Percentiles rank a stretch among this genome's conserved stretches.
Evolutionary conservation across 2,797 vertebrate genomes (phyloP).

Genomic region (Podarcis lilfordi): DNA sequence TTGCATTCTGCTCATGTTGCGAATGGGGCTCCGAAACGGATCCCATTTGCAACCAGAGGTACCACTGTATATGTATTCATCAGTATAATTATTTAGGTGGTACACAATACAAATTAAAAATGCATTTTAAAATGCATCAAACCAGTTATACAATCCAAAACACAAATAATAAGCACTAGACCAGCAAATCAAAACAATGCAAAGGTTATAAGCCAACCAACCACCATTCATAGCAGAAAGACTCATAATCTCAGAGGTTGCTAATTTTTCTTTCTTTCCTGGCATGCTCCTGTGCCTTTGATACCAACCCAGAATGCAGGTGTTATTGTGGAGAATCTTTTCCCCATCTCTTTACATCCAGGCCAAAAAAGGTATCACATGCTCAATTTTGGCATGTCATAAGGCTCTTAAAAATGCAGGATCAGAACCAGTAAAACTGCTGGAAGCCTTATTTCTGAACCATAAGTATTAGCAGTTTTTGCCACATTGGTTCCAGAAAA

Average conservation of each 20-base stretch:
- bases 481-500: background rate
- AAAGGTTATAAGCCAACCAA: no score
- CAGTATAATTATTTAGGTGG: no score
- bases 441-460: background rate
- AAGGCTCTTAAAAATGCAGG: background rate
- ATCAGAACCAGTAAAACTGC: background rate
- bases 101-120: no score
- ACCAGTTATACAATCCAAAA: no score
- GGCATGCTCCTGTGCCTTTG: background rate
- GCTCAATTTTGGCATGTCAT: background rate
- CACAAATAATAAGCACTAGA: no score
- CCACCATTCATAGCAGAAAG: no score
- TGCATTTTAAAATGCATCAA: no score
- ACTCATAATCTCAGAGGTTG: background rate
- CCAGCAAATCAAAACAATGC: no score
- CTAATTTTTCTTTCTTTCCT: background rate
- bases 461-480: background rate
- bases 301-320: background rate
- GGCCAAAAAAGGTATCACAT: background rate
- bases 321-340: background rate
- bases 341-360: background rate
- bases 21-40: no score
- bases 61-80: no score
- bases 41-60: no score
- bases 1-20: no score